Conservation (phyloP, 2,797 vertebrate genomes). For the Gobionotothen gibberifrons region DNA sequence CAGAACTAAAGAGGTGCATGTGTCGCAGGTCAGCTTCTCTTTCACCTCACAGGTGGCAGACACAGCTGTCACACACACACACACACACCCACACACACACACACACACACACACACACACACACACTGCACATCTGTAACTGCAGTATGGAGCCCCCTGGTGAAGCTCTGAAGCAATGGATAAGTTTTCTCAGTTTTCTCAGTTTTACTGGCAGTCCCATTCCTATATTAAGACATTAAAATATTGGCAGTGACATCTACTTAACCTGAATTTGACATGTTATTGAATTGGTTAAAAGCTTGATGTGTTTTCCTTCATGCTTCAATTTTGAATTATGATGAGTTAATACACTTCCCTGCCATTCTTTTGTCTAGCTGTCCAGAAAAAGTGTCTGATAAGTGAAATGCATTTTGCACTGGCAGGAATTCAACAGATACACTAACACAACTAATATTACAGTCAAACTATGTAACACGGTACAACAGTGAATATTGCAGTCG, state of each 20-base stretch:
- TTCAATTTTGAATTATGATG: not conserved
- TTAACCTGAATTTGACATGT: constrained; percentile 7
- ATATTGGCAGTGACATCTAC: constrained; percentile 1
- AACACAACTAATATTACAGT: not conserved
- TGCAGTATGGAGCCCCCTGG: constrained; percentile 51
- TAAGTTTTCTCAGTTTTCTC: constrained; percentile 12
- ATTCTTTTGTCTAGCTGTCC: constrained; percentile 9
- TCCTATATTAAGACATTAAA: constrained; percentile 20
- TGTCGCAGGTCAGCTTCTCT: constrained; percentile 67
- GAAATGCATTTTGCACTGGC: not conserved
- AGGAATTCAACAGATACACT: not conserved
- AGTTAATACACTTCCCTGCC: not conserved
- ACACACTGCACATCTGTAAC: not conserved
- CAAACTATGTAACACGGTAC: constrained; percentile 14
- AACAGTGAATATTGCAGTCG: constrained; percentile 56
- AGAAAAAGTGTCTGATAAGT: not conserved
- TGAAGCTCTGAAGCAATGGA: constrained; percentile 20
- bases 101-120: constrained; percentile 7
- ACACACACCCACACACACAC: constrained; percentile 15
- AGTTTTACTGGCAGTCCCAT: not conserved
- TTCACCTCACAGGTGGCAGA: constrained; percentile 71
- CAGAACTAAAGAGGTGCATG: constrained; percentile 70
- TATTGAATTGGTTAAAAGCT: not conserved
- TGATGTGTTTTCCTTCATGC: not conserved
- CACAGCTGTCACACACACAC: constrained; percentile 59